A percentile compares a stretch with the other conserved stretches of the same genome.
These are phyloP conservation scores for Brevipalpus yothersi DNA, from an alignment of 1,140 invertebrate species.

Conservation along the genomic window DNA sequence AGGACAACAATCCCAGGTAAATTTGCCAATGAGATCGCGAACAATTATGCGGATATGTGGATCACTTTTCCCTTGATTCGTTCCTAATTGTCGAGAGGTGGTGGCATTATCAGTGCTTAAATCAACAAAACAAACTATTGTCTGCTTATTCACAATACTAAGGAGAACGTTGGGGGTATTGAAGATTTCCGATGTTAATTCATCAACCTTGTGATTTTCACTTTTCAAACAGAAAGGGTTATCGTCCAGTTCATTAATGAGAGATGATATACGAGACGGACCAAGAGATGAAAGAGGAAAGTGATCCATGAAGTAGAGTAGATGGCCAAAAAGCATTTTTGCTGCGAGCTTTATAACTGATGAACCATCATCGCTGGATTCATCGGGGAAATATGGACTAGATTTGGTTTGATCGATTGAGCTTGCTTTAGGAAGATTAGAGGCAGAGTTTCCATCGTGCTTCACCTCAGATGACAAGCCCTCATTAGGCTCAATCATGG, in stretches of 20 bases:
- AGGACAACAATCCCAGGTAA: slow-evolving; percentile 70
- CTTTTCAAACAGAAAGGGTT: slow-evolving; percentile 23
- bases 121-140: slow-evolving; percentile 69
- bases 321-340: slow-evolving; percentile 35
- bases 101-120: background rate
- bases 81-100: background rate
- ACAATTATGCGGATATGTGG: slow-evolving; percentile 38
- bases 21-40: slow-evolving; percentile 81
- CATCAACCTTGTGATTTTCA: slow-evolving; percentile 37
- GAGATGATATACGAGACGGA: slow-evolving; percentile 49
- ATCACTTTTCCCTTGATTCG: background rate
- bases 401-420: background rate
- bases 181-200: slow-evolving; percentile 51
- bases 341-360: slow-evolving; percentile 1
- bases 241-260: slow-evolving; percentile 78
- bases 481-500: too few species aligned
- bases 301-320: slow-evolving; percentile 62
- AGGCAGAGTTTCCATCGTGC: too few species aligned
- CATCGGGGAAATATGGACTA: background rate
- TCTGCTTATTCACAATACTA: slow-evolving; percentile 51
- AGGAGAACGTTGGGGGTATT: slow-evolving; percentile 64
- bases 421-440: background rate
- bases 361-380: background rate
- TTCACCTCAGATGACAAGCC: too few species aligned
- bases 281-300: slow-evolving; percentile 63